Conservation (phyloP, 2,113 vertebrate species). For the Bostrychus sinensis region DNA sequence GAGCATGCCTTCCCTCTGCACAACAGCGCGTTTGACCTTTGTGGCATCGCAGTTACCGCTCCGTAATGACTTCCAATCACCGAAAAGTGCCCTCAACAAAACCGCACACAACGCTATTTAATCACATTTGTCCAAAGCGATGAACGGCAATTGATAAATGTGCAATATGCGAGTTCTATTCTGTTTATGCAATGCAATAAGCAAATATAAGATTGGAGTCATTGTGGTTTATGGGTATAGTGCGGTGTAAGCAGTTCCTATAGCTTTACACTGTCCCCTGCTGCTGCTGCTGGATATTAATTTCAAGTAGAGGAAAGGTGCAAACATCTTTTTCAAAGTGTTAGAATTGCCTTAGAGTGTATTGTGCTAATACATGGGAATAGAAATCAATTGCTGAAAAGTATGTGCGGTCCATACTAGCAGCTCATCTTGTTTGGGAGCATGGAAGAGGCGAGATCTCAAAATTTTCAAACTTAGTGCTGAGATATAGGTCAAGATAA, state of each 20-base stretch:
- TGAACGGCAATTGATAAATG: conserved; percentile 30
- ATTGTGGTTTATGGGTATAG: background rate
- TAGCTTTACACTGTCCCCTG: background rate
- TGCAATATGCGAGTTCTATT: conserved; percentile 2
- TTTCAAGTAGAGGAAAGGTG: background rate
- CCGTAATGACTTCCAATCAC: conserved; percentile 35
- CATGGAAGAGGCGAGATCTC: too few relatives aligned
- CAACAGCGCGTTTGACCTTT: conserved; percentile 41
- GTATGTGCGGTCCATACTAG: background rate
- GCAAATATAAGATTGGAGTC: background rate
- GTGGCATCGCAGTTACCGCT: conserved; percentile 35
- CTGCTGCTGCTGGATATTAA: background rate
- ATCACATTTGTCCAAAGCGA: conserved; percentile 19
- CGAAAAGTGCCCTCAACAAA: conserved; percentile 25
- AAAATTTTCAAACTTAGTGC: too few relatives aligned
- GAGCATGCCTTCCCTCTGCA: conserved; percentile 33
- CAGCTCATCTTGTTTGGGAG: too few relatives aligned
- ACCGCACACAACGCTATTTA: conserved; percentile 32
- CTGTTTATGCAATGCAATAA: background rate
- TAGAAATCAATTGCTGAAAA: background rate
- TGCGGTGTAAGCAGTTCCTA: background rate
- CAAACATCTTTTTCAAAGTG: background rate
- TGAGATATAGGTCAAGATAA: too few relatives aligned
- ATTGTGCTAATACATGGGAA: too few relatives aligned
- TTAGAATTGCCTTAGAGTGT: background rate